Evolutionary conservation across 2,888 invertebrate genomes (phyloP).

Genomic region (Tholera decimalis): DNA sequence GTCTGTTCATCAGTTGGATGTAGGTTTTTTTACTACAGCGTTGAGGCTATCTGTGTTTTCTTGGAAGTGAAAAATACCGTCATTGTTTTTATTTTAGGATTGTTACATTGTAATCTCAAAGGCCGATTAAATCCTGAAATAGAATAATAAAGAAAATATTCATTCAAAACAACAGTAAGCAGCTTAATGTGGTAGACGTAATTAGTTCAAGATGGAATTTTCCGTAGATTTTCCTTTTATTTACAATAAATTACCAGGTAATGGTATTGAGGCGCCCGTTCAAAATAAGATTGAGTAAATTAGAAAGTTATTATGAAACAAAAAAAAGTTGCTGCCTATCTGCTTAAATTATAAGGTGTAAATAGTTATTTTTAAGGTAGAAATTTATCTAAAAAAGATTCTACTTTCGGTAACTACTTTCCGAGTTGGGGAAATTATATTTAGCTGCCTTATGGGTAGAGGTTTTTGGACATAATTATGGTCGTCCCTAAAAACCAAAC

Average conservation of each 20-base stretch:
- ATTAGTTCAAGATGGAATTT: constrained; percentile 96
- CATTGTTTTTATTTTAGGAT: constrained; percentile 93
- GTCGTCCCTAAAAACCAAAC: too few species aligned
- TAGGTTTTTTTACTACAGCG: constrained; percentile 92
- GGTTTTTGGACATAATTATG: too few species aligned
- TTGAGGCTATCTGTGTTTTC: constrained; percentile 93
- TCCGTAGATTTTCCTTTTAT: constrained; percentile 96
- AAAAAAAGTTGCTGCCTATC: not conserved
- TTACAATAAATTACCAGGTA: constrained; percentile 94
- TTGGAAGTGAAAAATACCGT: constrained; percentile 93
- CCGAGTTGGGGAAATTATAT: too few species aligned
- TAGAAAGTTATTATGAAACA: not conserved
- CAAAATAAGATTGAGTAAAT: constrained; percentile 69
- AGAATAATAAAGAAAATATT: constrained; percentile 88
- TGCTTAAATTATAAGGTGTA: too few species aligned
- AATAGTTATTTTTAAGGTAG: too few species aligned
- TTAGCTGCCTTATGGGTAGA: too few species aligned
- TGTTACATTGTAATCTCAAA: constrained; percentile 92
- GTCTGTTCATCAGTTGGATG: constrained; percentile 91
- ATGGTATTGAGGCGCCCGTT: constrained; percentile 92
- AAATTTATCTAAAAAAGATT: too few species aligned
- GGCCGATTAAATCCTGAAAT: constrained; percentile 95
- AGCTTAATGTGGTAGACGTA: constrained; percentile 93
- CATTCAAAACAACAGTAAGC: constrained; percentile 94
- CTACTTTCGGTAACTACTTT: too few species aligned